Evolutionary conservation across 2,113 vertebrate species (phyloP).

Genomic region (Coptodon rendalli): DNA sequence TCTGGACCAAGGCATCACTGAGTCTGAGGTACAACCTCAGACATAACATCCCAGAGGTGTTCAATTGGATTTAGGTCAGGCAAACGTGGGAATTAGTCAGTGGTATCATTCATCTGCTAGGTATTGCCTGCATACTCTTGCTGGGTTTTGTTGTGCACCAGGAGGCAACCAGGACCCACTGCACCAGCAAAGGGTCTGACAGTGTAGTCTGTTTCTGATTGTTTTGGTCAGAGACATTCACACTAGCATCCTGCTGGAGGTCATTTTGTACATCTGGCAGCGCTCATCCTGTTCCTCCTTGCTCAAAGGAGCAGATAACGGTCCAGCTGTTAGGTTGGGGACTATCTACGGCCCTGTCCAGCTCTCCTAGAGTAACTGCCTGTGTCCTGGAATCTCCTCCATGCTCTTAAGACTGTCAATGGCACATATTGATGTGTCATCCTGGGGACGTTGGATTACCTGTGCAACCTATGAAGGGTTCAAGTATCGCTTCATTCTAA

Average conservation of each 20-base stretch:
- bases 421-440: not conserved
- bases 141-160: not conserved
- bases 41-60: not conserved
- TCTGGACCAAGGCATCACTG: not conserved
- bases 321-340: not conserved
- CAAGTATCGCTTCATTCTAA: not conserved
- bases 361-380: not conserved
- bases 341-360: not conserved
- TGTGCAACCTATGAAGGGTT: not conserved
- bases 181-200: not conserved
- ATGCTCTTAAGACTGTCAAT: not conserved
- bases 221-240: not conserved
- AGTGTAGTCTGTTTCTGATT: not conserved
- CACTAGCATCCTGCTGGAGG: not conserved
- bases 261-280: not conserved
- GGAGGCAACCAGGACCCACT: not conserved
- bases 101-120: not conserved
- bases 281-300: not conserved
- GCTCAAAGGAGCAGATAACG: not conserved
- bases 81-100: not conserved
- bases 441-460: not conserved
- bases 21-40: not conserved
- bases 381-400: not conserved
- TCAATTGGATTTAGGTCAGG: not conserved
- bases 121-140: not conserved